Evolutionary conservation across 1,140 invertebrate genomes (phyloP).

Genomic region (Pararge aegeria): DNA sequence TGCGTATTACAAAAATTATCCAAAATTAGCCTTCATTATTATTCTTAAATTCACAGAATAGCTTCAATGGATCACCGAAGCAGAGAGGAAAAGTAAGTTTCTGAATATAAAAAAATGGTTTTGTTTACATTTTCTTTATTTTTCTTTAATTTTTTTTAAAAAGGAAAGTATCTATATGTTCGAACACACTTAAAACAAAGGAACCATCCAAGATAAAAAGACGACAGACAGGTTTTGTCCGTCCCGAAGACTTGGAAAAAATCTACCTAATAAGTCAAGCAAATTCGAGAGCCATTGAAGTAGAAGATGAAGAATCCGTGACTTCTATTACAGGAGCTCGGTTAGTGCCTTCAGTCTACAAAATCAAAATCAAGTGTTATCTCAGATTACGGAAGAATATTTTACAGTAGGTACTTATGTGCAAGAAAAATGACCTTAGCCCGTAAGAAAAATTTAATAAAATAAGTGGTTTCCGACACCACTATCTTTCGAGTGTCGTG

Average conservation of each 20-base stretch:
- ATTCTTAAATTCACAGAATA: constrained; percentile 29
- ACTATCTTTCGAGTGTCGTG: too few relatives aligned
- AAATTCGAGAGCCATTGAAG: constrained; percentile 11
- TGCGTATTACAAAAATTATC: too few relatives aligned
- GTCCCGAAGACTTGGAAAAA: constrained; percentile 42
- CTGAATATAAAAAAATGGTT: neutral
- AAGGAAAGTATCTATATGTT: constrained; percentile 58
- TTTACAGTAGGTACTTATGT: too few relatives aligned
- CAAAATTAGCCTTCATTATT: neutral
- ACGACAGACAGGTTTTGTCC: constrained; percentile 54
- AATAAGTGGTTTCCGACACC: too few relatives aligned
- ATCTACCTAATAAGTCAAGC: constrained; percentile 32
- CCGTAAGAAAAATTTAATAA: too few relatives aligned
- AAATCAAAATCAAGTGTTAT: too few relatives aligned
- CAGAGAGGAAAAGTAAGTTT: constrained; percentile 36
- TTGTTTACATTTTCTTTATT: constrained; percentile 14
- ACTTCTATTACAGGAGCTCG: constrained; percentile 30
- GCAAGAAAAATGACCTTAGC: too few relatives aligned
- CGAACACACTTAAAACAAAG: constrained; percentile 26
- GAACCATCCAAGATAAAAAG: constrained; percentile 45
- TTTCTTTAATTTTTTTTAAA: constrained; percentile 41
- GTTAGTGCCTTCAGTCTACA: constrained; percentile 4
- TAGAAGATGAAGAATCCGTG: constrained; percentile 36
- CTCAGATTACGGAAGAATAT: too few relatives aligned
- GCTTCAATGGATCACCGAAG: constrained; percentile 29